Evolutionary conservation across 2,797 vertebrate species (phyloP), one percentile per base, ranked within the genome.

Genomic region (Erpetoichthys calabaricus): DNA sequence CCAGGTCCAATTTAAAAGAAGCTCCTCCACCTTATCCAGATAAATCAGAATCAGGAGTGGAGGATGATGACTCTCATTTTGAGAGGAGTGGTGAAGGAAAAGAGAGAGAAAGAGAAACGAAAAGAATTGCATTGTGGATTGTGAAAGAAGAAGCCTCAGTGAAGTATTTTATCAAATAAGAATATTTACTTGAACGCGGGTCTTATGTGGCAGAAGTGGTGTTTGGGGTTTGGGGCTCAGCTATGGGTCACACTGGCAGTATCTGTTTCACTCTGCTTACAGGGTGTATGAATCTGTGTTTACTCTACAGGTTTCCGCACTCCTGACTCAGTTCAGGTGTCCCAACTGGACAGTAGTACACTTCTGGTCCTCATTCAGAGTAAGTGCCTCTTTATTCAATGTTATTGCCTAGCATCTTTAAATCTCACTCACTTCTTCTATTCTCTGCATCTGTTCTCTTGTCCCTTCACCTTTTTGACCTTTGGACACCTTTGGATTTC

Each of bases 291-390:
- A 65, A n/a, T 70, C 9, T 64, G 5, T 69, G 44, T 61, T 43
- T 25, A 56, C 62, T 43, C 6, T 54, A 44, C 74, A 92, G 90
- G 89, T 64, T 80, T 61, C 55, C 62, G 75, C 2, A 70, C 76
- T 52, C 69, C 80, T 51, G 80, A 86, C 1, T 72, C 79, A 1
- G 79, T 90, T 42, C 91, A 93, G 64, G 80, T 94, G 52, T 84
- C 73, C 64, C 90, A 91, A 70, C 45, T 91, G 58, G 86, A 88
- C 62, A 72, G 63, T 3, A 81, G 70, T 73, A 80, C 81, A 2
- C 76, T 91, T 58, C 78, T 94, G 58, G 80, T 94, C 60, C 83
- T 91, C 57, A 64, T 88, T 66, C 81, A 89, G 4, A 83, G 91
- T 94, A 79, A 86, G 82, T 75, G 25, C 57, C 63, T 44, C 44